Conservation (phyloP, 2,888 invertebrate species). For the Cepaea hortensis region DNA sequence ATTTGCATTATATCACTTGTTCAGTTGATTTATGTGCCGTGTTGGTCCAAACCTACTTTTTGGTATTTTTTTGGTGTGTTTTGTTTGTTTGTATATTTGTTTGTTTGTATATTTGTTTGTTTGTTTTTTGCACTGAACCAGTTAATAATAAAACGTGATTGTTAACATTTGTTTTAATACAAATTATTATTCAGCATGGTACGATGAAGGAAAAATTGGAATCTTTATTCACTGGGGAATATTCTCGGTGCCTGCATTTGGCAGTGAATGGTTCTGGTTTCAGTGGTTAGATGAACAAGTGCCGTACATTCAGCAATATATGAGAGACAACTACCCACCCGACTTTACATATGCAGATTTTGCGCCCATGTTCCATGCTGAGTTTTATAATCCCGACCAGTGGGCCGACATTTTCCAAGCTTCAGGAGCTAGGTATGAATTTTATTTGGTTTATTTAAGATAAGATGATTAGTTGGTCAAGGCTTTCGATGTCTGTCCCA, state of each 20-base stretch:
- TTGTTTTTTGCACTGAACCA: too few species aligned
- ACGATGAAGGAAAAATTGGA: constrained; percentile 77
- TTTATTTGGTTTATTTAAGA: neutral
- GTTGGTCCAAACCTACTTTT: too few species aligned
- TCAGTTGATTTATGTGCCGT: too few species aligned
- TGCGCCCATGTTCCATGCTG: constrained; percentile 88
- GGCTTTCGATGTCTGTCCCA: too few species aligned
- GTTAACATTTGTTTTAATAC: neutral
- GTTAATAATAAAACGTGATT: neutral
- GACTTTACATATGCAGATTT: constrained; percentile 93
- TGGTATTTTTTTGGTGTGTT: too few species aligned
- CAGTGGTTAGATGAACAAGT: constrained; percentile 81
- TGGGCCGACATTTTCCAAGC: constrained; percentile 89
- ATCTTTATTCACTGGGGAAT: constrained; percentile 78
- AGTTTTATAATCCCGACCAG: constrained; percentile 88
- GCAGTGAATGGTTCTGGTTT: constrained; percentile 91
- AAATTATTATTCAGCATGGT: constrained; percentile 71
- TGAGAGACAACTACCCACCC: constrained; percentile 89
- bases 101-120: too few species aligned
- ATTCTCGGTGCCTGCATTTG: constrained; percentile 73
- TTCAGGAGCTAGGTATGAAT: constrained; percentile 88
- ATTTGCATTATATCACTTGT: too few species aligned
- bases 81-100: too few species aligned
- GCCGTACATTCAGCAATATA: constrained; percentile 79
- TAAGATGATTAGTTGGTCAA: too few species aligned